These are phyloP conservation scores for Azemiops feae DNA, from an alignment of 2,113 vertebrate species.

Conservation along the genomic window DNA sequence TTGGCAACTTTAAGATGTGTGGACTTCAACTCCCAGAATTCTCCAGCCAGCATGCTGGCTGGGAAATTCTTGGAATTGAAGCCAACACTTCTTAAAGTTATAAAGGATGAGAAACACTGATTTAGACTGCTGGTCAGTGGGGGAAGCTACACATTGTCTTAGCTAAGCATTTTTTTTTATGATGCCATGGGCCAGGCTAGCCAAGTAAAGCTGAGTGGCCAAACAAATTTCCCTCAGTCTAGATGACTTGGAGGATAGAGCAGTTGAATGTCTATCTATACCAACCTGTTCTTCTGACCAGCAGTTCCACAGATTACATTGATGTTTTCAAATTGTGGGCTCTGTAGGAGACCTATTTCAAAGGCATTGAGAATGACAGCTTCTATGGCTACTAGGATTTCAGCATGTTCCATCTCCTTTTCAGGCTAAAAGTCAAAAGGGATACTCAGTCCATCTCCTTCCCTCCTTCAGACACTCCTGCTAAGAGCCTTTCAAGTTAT, in stretches of 20 bases:
- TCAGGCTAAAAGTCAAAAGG: slow-evolving; percentile 37
- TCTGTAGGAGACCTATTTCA: slow-evolving; percentile 54
- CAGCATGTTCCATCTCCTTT: slow-evolving; percentile 60
- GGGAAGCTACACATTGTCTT: no score
- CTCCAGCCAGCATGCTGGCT: neutral
- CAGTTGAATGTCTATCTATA: neutral
- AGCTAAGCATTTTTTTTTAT: no score
- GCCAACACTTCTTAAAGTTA: neutral
- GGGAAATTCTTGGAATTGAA: neutral
- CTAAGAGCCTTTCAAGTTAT: neutral
- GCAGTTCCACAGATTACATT: slow-evolving; percentile 67
- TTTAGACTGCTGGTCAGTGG: neutral
- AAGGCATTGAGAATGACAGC: slow-evolving; percentile 58
- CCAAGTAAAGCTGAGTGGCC: neutral
- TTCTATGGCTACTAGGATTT: slow-evolving; percentile 61
- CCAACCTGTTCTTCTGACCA: slow-evolving; percentile 35
- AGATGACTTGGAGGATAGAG: neutral
- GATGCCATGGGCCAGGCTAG: neutral
- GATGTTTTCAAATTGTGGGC: slow-evolving; percentile 65
- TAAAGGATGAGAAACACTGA: neutral
- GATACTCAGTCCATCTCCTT: neutral
- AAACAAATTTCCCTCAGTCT: neutral
- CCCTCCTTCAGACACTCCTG: neutral
- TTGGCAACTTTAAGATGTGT: no score
- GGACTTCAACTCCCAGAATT: no score